A percentile compares a stretch with the other conserved stretches of the same genome.
Conservation (phyloP, 2,113 vertebrate genomes). For the Periophthalmus modestus region DNA sequence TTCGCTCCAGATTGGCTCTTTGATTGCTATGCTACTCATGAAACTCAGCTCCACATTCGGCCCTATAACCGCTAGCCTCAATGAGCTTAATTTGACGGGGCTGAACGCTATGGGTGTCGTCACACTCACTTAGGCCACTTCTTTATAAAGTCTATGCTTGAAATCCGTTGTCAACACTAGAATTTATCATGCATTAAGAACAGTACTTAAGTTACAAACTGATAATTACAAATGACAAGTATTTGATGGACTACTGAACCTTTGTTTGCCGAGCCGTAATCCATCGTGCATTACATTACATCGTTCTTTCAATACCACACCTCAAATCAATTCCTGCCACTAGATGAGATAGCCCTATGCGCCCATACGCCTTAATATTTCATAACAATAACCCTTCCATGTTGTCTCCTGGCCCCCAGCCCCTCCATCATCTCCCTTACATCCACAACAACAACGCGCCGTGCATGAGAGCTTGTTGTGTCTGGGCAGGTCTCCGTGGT, state of each 20-base stretch:
- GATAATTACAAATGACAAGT: not conserved
- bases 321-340: not conserved
- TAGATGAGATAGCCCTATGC: not conserved
- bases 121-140: no score
- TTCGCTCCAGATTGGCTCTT: no score
- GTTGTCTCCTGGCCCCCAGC: not conserved
- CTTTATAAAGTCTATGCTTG: no score
- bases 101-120: no score
- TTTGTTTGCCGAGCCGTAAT: not conserved
- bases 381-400: not conserved
- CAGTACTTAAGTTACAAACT: not conserved
- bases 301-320: not conserved
- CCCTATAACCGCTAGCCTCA: no score
- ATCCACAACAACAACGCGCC: not conserved
- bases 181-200: no score
- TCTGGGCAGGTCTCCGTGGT: constrained; percentile 48
- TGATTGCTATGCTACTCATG: no score
- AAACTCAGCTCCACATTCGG: no score
- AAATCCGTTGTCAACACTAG: no score
- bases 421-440: constrained; percentile 3
- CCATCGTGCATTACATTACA: not conserved
- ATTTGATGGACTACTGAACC: not conserved
- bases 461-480: constrained; percentile 22
- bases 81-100: no score
- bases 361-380: not conserved